Percentiles rank a stretch among this genome's conserved stretches.
Conservation (phyloP, 1,140 invertebrate species). For the Eurosta solidaginis region DNA sequence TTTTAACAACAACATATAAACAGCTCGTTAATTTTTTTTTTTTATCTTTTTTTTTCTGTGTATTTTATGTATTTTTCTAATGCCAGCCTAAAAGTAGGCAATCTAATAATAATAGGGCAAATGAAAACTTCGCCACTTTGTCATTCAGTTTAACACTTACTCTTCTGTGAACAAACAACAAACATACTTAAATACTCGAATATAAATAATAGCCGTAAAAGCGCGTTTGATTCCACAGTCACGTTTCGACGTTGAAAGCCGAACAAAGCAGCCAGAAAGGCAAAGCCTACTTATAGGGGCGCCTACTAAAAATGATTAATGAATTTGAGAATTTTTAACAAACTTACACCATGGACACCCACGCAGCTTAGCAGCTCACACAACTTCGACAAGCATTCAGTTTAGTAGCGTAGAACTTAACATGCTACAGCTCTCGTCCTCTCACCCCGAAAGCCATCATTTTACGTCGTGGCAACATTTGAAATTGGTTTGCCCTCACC, state of each 20-base stretch:
- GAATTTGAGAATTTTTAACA: constrained; percentile 39
- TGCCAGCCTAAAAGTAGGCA: constrained; percentile 36
- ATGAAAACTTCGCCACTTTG: constrained; percentile 52
- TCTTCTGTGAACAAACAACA: not conserved
- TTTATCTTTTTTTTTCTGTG: not conserved
- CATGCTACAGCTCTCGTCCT: not conserved
- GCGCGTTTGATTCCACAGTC: not conserved
- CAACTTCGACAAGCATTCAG: too few relatives aligned
- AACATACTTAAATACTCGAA: not conserved
- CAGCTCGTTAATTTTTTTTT: constrained; percentile 36
- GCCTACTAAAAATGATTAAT: constrained; percentile 59
- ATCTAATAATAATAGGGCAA: constrained; percentile 33
- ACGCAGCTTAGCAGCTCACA: too few relatives aligned
- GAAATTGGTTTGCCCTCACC: not conserved
- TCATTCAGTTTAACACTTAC: constrained; percentile 38
- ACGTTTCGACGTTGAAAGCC: constrained; percentile 7
- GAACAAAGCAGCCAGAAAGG: constrained; percentile 13
- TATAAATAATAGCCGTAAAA: not conserved
- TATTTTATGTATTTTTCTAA: not conserved
- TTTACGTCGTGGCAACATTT: not conserved
- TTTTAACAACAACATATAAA: constrained; percentile 50
- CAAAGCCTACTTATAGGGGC: constrained; percentile 55
- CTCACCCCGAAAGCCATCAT: not conserved
- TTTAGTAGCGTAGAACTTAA: too few relatives aligned
- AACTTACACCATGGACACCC: not conserved